phyloP scores from a whole-genome alignment of 2,797 vertebrate genomes.

The Bradypodion ventrale region DNA sequence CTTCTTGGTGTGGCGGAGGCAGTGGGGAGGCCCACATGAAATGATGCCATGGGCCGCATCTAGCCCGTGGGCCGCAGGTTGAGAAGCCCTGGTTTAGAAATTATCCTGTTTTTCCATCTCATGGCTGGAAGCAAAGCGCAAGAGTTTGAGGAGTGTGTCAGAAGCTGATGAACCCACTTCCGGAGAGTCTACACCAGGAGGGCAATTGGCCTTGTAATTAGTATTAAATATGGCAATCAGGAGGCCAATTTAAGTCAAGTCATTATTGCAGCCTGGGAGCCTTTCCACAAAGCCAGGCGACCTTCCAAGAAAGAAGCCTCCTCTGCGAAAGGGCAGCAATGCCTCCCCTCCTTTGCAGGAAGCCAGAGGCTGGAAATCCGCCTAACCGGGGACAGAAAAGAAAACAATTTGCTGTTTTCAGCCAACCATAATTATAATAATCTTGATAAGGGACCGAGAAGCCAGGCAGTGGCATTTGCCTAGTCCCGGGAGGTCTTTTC shows the following conservation, averaged over 20 bases:
- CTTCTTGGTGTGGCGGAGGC: no score
- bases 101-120: neutral
- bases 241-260: conserved; percentile 41
- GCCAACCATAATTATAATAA: neutral
- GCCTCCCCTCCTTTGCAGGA: conserved; percentile 11
- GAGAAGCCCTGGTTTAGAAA: no score
- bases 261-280: conserved; percentile 25
- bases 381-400: neutral
- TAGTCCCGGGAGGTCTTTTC: neutral
- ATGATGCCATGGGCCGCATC: no score
- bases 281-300: neutral
- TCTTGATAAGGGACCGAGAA: neutral
- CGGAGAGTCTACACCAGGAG: conserved; percentile 8
- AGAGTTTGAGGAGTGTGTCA: neutral
- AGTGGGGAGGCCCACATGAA: no score
- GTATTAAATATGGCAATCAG: conserved; percentile 31
- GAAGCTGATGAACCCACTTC: conserved; percentile 4
- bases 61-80: no score
- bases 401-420: neutral
- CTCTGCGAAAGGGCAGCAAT: neutral
- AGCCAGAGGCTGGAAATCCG: neutral
- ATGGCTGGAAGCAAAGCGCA: conserved; percentile 10
- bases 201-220: conserved; percentile 34
- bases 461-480: neutral
- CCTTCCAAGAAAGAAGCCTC: conserved; percentile 42